Percentiles rank a stretch among this genome's conserved stretches.
Evolutionary conservation across 2,888 invertebrate genomes (phyloP).

Genomic region (Belgica antarctica): DNA sequence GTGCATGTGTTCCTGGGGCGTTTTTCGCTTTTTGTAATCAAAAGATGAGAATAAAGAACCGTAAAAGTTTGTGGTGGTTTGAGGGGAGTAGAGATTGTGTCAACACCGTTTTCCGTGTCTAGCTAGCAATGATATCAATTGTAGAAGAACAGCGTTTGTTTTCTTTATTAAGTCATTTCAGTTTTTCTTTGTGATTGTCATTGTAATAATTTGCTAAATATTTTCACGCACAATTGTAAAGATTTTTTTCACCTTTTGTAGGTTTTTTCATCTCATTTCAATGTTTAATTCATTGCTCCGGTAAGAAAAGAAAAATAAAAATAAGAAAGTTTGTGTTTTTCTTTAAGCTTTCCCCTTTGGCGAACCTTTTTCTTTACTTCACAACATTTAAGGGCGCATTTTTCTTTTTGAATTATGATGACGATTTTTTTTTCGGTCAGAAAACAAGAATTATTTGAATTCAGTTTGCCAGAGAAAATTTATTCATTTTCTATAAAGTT

Average conservation of each 20-base stretch:
- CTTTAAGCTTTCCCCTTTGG: neutral
- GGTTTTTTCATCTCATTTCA: neutral
- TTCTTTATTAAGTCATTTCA: neutral
- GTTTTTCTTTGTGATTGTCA: slow-evolving; percentile 21
- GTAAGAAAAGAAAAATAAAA: neutral
- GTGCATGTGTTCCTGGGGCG: too few species aligned
- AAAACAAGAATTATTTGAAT: neutral
- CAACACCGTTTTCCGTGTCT: neutral
- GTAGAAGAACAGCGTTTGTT: neutral
- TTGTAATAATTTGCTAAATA: slow-evolving; percentile 32
- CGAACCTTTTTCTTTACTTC: slow-evolving; percentile 6
- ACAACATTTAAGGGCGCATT: too few species aligned
- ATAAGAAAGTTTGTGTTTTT: slow-evolving; percentile 6
- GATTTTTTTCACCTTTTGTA: slow-evolving; percentile 10
- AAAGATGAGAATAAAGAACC: neutral
- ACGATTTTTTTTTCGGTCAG: slow-evolving; percentile 9
- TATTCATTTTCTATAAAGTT: slow-evolving; percentile 11
- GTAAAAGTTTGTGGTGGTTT: neutral
- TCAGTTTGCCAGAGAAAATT: neutral
- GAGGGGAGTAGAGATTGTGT: neutral
- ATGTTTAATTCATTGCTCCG: neutral
- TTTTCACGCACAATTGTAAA: neutral
- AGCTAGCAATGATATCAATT: neutral
- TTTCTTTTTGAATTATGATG: slow-evolving; percentile 15
- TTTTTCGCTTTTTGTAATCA: neutral